phyloP scores from a whole-genome alignment of 2,888 invertebrate species.

The Helicoverpa assulta region DNA sequence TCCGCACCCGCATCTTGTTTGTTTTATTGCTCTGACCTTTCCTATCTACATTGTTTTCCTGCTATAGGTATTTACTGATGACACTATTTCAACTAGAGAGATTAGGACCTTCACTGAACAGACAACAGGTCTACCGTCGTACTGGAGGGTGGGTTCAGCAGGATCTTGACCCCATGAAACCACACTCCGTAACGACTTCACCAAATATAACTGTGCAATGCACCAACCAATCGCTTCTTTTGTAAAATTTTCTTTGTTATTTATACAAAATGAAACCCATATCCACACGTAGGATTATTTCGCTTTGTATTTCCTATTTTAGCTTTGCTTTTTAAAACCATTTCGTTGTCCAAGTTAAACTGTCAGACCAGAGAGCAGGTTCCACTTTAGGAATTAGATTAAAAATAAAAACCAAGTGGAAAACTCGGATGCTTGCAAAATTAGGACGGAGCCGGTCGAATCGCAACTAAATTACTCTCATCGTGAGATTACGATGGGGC shows the following conservation, averaged over 20 bases:
- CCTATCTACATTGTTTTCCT: constrained; percentile 32
- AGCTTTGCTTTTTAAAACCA: constrained; percentile 50
- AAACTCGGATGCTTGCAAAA: constrained; percentile 42
- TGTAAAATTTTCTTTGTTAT: constrained; percentile 42
- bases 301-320: constrained; percentile 46
- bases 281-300: constrained; percentile 29
- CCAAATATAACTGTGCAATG: constrained; percentile 41
- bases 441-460: constrained; percentile 46
- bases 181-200: constrained; percentile 40
- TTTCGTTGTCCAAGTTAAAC: constrained; percentile 54
- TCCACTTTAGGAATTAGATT: constrained; percentile 45
- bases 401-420: constrained; percentile 56
- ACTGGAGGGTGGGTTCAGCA: constrained; percentile 21
- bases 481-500: constrained; percentile 48
- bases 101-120: constrained; percentile 33
- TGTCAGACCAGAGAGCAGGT: constrained; percentile 47
- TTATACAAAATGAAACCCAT: constrained; percentile 28
- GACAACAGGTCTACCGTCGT: constrained; percentile 6
- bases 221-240: constrained; percentile 22
- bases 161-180: constrained; percentile 41
- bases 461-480: constrained; percentile 49
- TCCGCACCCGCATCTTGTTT: constrained; percentile 27
- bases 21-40: constrained; percentile 46
- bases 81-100: constrained; percentile 24
- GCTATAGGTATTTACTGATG: constrained; percentile 23